Evolutionary conservation across 2,888 invertebrate species (phyloP).

Genomic region (Nephrotoma flavescens): DNA sequence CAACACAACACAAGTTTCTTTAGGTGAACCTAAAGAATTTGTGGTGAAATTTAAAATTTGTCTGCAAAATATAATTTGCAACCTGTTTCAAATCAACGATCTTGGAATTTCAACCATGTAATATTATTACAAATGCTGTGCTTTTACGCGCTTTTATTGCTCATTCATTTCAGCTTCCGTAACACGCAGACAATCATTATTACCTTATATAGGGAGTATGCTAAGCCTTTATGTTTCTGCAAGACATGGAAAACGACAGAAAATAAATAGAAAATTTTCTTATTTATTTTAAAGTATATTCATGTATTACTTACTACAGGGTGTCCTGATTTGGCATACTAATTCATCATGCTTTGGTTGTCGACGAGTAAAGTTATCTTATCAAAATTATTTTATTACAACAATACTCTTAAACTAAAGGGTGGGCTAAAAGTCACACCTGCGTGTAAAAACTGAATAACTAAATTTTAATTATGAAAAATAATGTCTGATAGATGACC

Average conservation of each 20-base stretch:
- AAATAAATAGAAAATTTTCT: neutral
- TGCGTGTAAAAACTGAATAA: too few species aligned
- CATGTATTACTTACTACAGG: neutral
- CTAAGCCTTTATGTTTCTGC: neutral
- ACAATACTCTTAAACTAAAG: too few species aligned
- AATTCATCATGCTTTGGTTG: too few species aligned
- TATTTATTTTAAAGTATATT: neutral
- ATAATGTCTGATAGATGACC: too few species aligned
- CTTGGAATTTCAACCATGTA: neutral
- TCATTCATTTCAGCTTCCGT: neutral
- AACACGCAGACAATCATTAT: neutral
- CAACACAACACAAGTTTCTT: neutral
- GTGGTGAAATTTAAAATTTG: neutral
- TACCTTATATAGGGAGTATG: too few species aligned
- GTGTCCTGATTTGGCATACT: too few species aligned
- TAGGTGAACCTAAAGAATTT: neutral
- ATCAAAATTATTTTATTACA: too few species aligned
- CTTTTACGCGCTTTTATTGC: neutral
- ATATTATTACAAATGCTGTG: neutral
- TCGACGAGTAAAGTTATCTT: too few species aligned
- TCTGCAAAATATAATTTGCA: neutral
- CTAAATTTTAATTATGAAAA: too few species aligned
- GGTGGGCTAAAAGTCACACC: too few species aligned
- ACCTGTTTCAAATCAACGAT: neutral
- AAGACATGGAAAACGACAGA: neutral